Conservation (phyloP, 2,888 invertebrate species). For the Tuberolachnus salignus region DNA sequence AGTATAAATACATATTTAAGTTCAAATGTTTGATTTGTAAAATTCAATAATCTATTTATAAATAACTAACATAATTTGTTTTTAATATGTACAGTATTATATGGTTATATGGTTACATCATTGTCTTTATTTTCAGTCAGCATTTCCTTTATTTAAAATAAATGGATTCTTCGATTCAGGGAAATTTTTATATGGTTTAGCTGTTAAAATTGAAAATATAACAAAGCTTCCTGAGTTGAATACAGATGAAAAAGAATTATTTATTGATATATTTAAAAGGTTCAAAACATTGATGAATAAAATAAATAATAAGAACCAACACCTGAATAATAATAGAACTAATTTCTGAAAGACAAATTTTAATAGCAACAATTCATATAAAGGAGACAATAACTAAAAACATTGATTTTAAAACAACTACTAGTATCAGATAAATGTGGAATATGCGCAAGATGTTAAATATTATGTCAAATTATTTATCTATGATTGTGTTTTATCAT, state of each 20-base stretch:
- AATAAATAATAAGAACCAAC: background rate
- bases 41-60: background rate
- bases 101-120: background rate
- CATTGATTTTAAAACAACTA: no score
- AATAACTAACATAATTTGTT: background rate
- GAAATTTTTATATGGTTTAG: slow-evolving; percentile 19
- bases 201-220: background rate
- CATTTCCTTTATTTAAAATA: slow-evolving; percentile 11
- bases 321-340: no score
- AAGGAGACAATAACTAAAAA: no score
- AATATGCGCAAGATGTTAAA: no score
- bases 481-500: no score
- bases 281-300: slow-evolving; percentile 4
- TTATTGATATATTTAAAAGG: background rate
- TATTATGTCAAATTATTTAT: no score
- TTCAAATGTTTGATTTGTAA: background rate
- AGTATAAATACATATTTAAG: no score
- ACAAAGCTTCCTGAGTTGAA: background rate
- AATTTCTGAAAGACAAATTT: background rate
- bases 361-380: background rate
- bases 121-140: slow-evolving; percentile 24
- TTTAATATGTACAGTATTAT: background rate
- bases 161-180: background rate
- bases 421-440: no score
- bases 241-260: background rate